phyloP scores from a whole-genome alignment of 1,140 invertebrate species.

The Babylonia areolata region DNA sequence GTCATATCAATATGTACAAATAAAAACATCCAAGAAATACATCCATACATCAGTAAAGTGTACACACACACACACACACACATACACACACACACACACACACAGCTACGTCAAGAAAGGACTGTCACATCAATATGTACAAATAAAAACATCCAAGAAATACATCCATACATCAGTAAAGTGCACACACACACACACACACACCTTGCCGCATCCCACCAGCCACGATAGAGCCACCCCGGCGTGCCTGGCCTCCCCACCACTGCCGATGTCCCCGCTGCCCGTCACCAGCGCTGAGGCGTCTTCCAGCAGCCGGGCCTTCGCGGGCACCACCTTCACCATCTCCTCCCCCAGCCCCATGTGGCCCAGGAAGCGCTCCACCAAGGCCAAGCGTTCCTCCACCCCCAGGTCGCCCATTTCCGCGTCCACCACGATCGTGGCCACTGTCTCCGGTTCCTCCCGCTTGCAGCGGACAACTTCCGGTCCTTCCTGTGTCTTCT shows the following conservation, averaged over 20 bases:
- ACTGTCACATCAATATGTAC: too few species aligned
- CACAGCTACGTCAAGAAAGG: too few species aligned
- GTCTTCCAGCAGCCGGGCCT: conserved; percentile 69
- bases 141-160: too few species aligned
- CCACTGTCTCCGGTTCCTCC: conserved; percentile 69
- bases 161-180: too few species aligned
- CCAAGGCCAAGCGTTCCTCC: conserved; percentile 56
- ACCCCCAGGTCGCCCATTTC: conserved; percentile 63
- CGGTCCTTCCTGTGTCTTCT: conserved; percentile 40
- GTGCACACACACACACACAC: conserved; percentile 3
- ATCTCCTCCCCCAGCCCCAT: conserved; percentile 66
- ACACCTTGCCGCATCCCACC: conserved; percentile 84
- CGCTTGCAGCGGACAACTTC: conserved; percentile 64
- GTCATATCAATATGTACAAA: too few species aligned
- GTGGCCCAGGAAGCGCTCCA: conserved; percentile 62
- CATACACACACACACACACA: too few species aligned
- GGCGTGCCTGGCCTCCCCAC: conserved; percentile 76
- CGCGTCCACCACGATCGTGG: conserved; percentile 71
- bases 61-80: too few species aligned
- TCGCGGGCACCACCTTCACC: conserved; percentile 77
- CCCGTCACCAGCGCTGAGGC: conserved; percentile 79
- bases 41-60: too few species aligned
- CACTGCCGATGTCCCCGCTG: conserved; percentile 79
- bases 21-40: too few species aligned
- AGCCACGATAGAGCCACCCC: conserved; percentile 79